Evolutionary conservation across 1,140 invertebrate species (phyloP).

Genomic region (Paraescarpia echinospica): DNA sequence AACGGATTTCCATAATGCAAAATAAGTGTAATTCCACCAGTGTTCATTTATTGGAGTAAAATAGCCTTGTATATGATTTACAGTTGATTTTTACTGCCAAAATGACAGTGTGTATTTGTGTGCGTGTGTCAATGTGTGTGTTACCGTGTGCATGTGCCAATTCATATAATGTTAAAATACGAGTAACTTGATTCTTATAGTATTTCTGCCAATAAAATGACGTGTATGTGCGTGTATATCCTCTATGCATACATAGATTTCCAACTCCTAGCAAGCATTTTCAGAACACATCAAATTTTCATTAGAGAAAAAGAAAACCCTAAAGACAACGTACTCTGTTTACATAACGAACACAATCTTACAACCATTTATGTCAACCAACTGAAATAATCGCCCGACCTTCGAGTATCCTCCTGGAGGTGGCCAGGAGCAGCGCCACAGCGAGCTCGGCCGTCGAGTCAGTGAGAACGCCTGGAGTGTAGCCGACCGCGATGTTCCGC

Average conservation of each 20-base stretch:
- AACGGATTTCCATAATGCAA: too few species aligned
- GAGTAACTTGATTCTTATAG: too few species aligned
- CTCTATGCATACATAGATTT: neutral
- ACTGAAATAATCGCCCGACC: conserved; percentile 55
- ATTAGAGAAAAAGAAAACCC: conserved; percentile 31
- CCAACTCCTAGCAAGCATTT: neutral
- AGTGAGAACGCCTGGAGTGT: conserved; percentile 87
- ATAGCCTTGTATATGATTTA: too few species aligned
- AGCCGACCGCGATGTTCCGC: conserved; percentile 66
- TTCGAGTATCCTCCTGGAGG: conserved; percentile 80
- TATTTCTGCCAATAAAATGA: too few species aligned
- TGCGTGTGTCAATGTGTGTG: too few species aligned
- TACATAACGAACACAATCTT: neutral
- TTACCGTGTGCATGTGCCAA: too few species aligned
- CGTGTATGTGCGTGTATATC: too few species aligned
- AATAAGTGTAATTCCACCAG: too few species aligned
- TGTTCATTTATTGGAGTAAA: too few species aligned
- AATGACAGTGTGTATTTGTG: too few species aligned
- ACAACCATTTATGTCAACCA: neutral
- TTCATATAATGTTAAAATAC: too few species aligned
- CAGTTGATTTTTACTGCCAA: too few species aligned
- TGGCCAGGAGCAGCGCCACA: conserved; percentile 76
- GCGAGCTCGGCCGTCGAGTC: conserved; percentile 89
- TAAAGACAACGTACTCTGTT: neutral
- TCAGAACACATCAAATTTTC: neutral